Evolutionary conservation across 2,113 vertebrate genomes (phyloP), one percentile per base, ranked within the genome.

Genomic region (Malurus melanocephalus): DNA sequence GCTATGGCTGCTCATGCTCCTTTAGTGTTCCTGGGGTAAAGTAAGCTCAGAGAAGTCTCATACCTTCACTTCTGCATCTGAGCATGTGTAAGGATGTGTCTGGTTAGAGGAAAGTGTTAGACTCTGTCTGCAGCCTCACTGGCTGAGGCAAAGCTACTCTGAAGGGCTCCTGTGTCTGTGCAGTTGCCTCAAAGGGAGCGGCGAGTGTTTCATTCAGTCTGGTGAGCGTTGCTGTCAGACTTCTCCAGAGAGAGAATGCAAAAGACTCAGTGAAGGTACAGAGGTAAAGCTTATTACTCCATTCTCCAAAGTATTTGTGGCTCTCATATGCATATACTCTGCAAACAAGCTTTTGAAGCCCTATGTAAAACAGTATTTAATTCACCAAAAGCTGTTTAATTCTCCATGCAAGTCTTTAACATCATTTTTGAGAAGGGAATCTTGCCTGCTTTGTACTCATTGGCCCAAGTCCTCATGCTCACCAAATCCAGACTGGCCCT

Each of bases 311-410:
- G 66, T 33, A 74, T 68, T 73, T 2, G 1, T 77, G 61, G 30
- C 20, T 91, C 51, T 73, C 15, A 30, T 72, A 42, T 52, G 24
- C 52, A 60, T 82, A 23, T n/a, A 42, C 8, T 88, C 49, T 76
- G 46, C 49, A 80, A 93, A 86, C 49, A 73, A 80, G n/a, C n/a
- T 77, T 69, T 56, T 57, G 61, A 86, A 90, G 28, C 42, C 32
- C 46, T 43, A 10, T 68, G 28, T 42, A 88, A 91, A 88, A 33
- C 30, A 57, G n/a, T 72, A 13, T 64, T 74, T 91, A 67, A 64
- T 80, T 86, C 53, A 32, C 64, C 30, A n/a, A 84, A 78, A 72
- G 33, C 57, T 45, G 12, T 80, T 82, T 77, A 83, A 74, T 89
- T 93, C 53, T 85, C 14, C 28, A 7, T 49, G 32, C 46, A 80